These are phyloP conservation scores for Tetramorium simillimum DNA, from an alignment of 1,140 invertebrate species.

Conservation along the genomic window DNA sequence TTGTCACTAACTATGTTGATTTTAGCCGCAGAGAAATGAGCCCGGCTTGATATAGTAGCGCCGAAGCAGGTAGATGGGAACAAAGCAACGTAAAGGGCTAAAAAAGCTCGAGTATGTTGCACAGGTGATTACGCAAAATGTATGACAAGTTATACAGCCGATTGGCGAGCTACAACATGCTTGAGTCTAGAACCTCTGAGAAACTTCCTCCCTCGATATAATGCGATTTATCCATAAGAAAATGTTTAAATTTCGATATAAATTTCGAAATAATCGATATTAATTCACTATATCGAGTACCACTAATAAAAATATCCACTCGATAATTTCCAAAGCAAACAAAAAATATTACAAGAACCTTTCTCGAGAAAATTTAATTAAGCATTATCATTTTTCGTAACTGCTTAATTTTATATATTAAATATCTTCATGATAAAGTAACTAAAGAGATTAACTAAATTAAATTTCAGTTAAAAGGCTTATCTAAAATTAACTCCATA, in stretches of 20 bases:
- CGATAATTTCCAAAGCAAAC: background rate
- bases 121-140: slow-evolving; percentile 25
- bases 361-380: background rate
- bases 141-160: slow-evolving; percentile 49
- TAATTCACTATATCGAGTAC: background rate
- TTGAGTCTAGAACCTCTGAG: background rate
- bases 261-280: too few relatives aligned
- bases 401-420: background rate
- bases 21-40: slow-evolving; percentile 65
- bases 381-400: slow-evolving; percentile 4
- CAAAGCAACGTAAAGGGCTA: slow-evolving; percentile 22
- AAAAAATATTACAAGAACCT: background rate
- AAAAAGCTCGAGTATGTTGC: slow-evolving; percentile 3
- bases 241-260: background rate
- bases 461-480: slow-evolving; percentile 43
- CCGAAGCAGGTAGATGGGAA: slow-evolving; percentile 2
- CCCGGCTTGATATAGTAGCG: slow-evolving; percentile 15
- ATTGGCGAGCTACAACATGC: slow-evolving; percentile 16
- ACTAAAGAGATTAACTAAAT: slow-evolving; percentile 19
- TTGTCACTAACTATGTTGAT: slow-evolving; percentile 71
- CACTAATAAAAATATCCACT: background rate
- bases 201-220: background rate
- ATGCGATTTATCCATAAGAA: background rate
- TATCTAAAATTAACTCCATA: slow-evolving; percentile 26
- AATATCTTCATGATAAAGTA: slow-evolving; percentile 14